Percentiles rank a stretch among this genome's conserved stretches.
These are phyloP conservation scores for Epinotia nisella DNA, from an alignment of 2,888 invertebrate species.

Conservation along the genomic window DNA sequence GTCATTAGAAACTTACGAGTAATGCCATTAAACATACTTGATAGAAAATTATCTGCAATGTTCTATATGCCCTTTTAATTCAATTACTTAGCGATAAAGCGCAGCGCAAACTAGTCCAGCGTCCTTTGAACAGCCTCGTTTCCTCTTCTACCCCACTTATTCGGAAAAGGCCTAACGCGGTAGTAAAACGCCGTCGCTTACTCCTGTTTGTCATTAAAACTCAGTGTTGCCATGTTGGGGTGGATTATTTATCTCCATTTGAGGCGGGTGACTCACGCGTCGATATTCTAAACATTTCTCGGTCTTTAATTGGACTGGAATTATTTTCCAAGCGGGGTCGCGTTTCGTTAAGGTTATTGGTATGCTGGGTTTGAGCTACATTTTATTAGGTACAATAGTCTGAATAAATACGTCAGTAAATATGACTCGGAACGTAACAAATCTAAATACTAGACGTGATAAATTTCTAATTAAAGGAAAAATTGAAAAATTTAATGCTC, in stretches of 20 bases:
- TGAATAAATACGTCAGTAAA: constrained; percentile 8
- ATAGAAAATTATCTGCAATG: constrained; percentile 19
- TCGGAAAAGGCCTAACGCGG: background rate
- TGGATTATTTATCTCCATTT: constrained; percentile 37
- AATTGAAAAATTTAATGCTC: no score
- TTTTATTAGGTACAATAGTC: constrained; percentile 10
- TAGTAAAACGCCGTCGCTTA: background rate
- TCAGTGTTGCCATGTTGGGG: constrained; percentile 33
- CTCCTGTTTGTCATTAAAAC: background rate
- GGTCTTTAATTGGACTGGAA: constrained; percentile 26
- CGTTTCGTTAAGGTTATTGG: constrained; percentile 21
- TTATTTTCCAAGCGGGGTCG: constrained; percentile 30
- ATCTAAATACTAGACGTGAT: constrained; percentile 5
- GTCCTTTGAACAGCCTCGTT: constrained; percentile 40
- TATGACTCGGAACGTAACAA: background rate
- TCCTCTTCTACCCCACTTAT: constrained; percentile 20
- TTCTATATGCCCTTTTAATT: constrained; percentile 28
- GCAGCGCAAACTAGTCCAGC: constrained; percentile 26
- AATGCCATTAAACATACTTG: constrained; percentile 2
- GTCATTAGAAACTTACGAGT: background rate
- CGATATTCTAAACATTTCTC: constrained; percentile 37
- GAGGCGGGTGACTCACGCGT: constrained; percentile 33
- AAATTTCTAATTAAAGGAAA: no score
- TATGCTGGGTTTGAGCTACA: constrained; percentile 16
- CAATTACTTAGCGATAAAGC: constrained; percentile 31